Conservation (phyloP, 2,888 invertebrate species). For the Gryllus longicercus region DNA sequence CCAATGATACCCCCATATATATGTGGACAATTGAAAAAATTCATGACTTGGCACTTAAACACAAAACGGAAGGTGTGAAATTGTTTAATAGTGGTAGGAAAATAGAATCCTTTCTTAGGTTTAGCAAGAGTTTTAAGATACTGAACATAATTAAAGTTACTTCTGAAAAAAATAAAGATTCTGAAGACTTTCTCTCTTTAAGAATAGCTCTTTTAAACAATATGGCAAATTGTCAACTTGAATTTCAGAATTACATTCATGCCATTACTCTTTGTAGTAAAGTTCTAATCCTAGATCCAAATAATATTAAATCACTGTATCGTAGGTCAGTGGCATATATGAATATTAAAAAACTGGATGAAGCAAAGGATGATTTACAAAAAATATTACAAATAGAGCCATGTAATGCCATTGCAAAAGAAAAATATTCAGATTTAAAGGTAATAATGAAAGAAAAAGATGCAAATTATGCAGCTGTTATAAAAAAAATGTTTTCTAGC, state of each 20-base stretch:
- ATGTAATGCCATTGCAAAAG: background rate
- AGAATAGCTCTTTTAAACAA: background rate
- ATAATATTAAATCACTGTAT: background rate
- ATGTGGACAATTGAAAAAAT: background rate
- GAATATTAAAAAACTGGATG: background rate
- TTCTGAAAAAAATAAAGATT: background rate
- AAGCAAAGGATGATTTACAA: background rate
- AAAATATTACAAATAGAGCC: background rate
- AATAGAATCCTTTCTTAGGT: background rate
- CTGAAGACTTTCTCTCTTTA: background rate
- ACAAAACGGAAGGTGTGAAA: background rate
- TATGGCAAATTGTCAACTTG: background rate
- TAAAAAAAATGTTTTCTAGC: conserved; percentile 5
- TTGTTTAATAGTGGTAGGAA: background rate
- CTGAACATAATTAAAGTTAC: background rate
- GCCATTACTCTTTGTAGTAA: background rate
- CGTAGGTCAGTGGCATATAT: background rate
- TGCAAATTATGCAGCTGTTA: background rate
- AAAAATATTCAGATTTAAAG: background rate
- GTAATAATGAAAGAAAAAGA: background rate
- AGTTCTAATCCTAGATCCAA: background rate
- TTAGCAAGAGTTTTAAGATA: background rate
- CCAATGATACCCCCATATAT: background rate
- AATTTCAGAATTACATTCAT: background rate
- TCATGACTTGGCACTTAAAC: background rate